Evolutionary conservation across 2,797 vertebrate genomes (phyloP).

Genomic region (Hozukius guyotensis): DNA sequence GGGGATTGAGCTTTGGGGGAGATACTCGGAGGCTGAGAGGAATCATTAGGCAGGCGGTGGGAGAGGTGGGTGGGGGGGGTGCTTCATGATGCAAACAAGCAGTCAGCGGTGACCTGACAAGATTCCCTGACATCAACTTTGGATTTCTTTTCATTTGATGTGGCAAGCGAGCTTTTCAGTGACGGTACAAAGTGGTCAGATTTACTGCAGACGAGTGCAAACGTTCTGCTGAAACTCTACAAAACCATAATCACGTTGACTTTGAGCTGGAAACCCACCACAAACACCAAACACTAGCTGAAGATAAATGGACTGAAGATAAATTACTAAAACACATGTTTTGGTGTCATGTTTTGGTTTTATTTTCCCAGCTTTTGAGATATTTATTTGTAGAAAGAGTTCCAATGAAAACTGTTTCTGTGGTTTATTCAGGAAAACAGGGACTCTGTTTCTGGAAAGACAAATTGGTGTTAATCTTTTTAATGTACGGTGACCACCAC

Average conservation of each 20-base stretch:
- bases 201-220: neutral
- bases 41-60: conserved; percentile 60
- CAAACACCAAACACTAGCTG: neutral
- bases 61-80: neutral
- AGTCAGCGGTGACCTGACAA: conserved; percentile 58
- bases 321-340: neutral
- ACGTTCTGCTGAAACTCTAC: neutral
- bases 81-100: conserved; percentile 62
- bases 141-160: conserved; percentile 16
- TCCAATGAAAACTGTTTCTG: neutral
- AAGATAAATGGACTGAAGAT: neutral
- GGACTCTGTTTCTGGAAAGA: no score
- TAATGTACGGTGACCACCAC: no score
- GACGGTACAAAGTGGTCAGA: neutral
- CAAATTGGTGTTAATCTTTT: no score
- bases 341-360: neutral
- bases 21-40: conserved; percentile 53
- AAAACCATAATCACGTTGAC: neutral
- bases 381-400: neutral
- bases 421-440: neutral
- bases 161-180: conserved; percentile 5
- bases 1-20: conserved; percentile 63
- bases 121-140: conserved; percentile 8
- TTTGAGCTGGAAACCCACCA: neutral
- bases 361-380: neutral